Conservation (phyloP, 2,113 vertebrate species). For the Melospiza melodia region DNA sequence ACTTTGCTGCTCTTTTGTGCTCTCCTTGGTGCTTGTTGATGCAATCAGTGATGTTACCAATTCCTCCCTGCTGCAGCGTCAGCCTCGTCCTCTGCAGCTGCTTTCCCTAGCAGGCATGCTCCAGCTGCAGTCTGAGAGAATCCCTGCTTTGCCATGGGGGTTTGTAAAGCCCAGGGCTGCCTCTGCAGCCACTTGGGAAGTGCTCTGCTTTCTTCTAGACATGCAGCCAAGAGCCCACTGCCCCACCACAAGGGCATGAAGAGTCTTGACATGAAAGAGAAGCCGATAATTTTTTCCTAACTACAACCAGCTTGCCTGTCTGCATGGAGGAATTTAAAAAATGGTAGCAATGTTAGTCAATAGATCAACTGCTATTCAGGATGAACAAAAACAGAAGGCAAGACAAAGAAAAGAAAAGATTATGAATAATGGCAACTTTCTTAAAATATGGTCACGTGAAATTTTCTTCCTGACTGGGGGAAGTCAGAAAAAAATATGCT, state of each 20-base stretch:
- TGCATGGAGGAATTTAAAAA: not conserved
- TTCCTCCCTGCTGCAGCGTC: not conserved
- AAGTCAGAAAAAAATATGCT: not conserved
- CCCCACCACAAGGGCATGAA: not conserved
- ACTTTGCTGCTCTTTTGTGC: not conserved
- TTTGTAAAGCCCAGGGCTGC: not conserved
- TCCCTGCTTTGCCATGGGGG: not conserved
- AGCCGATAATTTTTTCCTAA: not conserved
- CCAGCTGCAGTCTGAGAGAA: not conserved
- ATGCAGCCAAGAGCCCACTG: not conserved
- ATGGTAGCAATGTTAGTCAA: not conserved
- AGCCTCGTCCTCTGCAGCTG: not conserved
- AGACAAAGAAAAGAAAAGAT: not conserved
- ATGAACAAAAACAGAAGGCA: not conserved
- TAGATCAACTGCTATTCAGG: not conserved
- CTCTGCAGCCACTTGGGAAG: not conserved
- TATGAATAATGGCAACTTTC: not conserved
- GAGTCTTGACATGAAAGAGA: not conserved
- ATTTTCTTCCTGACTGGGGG: not conserved
- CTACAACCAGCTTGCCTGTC: not conserved
- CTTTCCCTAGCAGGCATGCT: not conserved
- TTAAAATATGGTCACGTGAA: not conserved
- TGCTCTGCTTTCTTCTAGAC: not conserved
- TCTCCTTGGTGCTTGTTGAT: not conserved
- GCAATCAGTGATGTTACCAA: accelerated